Base-by-base conservation (phyloP, 2,797 vertebrate genomes). In the Esox lucius region DNA sequence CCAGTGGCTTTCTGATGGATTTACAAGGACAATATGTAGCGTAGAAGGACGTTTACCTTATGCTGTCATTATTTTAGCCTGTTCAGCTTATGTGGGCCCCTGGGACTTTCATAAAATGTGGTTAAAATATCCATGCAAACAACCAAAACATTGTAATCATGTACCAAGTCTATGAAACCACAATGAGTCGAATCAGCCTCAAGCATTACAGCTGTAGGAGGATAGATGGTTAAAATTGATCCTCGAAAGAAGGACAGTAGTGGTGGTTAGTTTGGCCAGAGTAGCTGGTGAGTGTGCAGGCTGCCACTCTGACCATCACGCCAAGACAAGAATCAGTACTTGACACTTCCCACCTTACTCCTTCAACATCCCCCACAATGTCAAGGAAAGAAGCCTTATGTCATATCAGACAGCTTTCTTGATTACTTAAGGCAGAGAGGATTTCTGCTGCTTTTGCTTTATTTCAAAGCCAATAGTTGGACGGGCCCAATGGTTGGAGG, bases 381-480 rank as follows among this genome's bases (percentile, higher is more conserved):
- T 42, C 68, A 56, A 59, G 53, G 51, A 33, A 33, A 17, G 28
- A 31, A 16, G 8, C 9, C 26, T 28, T 59, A 51, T 31, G 22
- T 71, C 51, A 56, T 19, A 22, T 39, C 35, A 17, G 11, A 31
- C 51, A 11, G 19, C 22, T 35, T 62, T 24, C 70, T 62, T 62
- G 46, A 75, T 76, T 59, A 74, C 72, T 74, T 74, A 59, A 70
- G 76, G 65, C 24, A 17, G 39, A 24, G 24, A 62, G 39, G 24
- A 65, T 83, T 87, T 86, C 70, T 82, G 71, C 81, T 86, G 80
- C 75, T 80, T 84, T 78, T 78, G 73, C 70, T 42, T 19, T 48
- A 46, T 69, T 61, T 24, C 49, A 56, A 24, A 66, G 75, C 70
- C 69, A 76, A 17, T 46, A 26, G 46, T 22, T 71, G 48, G 75